Conservation (phyloP, 92 coral and sea anemone genomes). For the Meandrina meandrites region DNA sequence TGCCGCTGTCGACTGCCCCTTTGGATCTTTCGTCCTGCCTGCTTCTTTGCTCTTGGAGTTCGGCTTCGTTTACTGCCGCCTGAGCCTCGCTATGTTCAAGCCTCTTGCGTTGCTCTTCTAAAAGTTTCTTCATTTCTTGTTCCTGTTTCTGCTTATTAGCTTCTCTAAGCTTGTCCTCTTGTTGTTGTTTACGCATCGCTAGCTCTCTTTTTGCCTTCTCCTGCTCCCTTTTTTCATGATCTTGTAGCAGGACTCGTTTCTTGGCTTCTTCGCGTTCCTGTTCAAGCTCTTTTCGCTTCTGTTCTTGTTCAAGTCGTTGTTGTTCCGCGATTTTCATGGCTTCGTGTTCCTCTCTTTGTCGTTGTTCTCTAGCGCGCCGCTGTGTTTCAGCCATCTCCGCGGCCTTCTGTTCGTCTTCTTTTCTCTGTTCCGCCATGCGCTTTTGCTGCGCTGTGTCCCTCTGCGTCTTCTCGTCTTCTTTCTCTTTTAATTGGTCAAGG, state of each 20-base stretch:
- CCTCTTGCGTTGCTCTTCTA: constrained; percentile 37
- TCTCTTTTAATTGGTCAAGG: constrained; percentile 34
- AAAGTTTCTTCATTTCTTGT: constrained; percentile 45
- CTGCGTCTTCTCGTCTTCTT: constrained; percentile 37
- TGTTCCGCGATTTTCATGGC: constrained; percentile 52
- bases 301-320: constrained; percentile 47
- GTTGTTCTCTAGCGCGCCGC: constrained; percentile 42
- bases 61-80: constrained; percentile 27
- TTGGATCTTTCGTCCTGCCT: constrained; percentile 35
- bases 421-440: constrained; percentile 41
- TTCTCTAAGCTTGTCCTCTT: constrained; percentile 43
- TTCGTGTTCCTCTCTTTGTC: constrained; percentile 49
- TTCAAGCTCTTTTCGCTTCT: constrained; percentile 47
- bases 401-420: constrained; percentile 41
- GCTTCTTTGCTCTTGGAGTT: constrained; percentile 33
- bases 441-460: constrained; percentile 32
- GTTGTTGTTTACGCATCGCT: constrained; percentile 44
- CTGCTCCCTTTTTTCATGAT: constrained; percentile 49
- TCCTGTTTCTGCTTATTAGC: constrained; percentile 45
- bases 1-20: constrained; percentile 29
- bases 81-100: constrained; percentile 30
- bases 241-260: constrained; percentile 44
- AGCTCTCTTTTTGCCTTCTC: constrained; percentile 42
- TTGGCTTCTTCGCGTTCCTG: constrained; percentile 50
- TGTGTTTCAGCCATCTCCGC: constrained; percentile 52